These are phyloP conservation scores for Ypsolopha scabrella DNA, from an alignment of 2,888 invertebrate genomes.

Conservation along the genomic window DNA sequence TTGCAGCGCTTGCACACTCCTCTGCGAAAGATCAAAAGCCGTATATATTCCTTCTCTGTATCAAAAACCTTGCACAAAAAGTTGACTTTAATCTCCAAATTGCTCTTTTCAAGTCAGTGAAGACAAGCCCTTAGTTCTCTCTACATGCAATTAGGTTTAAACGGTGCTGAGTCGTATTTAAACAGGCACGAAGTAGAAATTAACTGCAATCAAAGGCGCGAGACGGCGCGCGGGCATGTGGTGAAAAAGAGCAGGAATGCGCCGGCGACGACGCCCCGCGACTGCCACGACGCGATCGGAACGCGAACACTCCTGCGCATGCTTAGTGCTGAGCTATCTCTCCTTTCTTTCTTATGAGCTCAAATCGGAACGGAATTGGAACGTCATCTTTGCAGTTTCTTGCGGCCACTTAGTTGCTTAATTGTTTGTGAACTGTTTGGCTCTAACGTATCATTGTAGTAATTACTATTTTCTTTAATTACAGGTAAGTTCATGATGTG, in stretches of 20 bases:
- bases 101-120: slow-evolving; percentile 1
- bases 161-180: slow-evolving; percentile 27
- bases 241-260: slow-evolving; percentile 50
- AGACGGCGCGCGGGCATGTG: slow-evolving; percentile 52
- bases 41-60: not conserved
- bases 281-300: slow-evolving; percentile 36
- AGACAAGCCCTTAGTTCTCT: slow-evolving; percentile 1
- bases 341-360: not conserved
- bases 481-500: slow-evolving; percentile 23
- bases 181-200: slow-evolving; percentile 58
- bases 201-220: slow-evolving; percentile 59
- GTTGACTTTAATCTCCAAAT: not conserved
- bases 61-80: not conserved
- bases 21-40: not conserved
- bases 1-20: not conserved
- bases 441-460: not conserved
- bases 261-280: slow-evolving; percentile 27
- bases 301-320: slow-evolving; percentile 23
- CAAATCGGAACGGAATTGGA: not conserved
- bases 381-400: not conserved
- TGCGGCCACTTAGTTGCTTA: not conserved
- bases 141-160: slow-evolving; percentile 7
- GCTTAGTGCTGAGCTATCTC: not conserved
- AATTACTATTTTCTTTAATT: slow-evolving; percentile 14
- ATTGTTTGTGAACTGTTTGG: not conserved